Evolutionary conservation across 2,888 invertebrate species (phyloP).

Genomic region (Zygogramma bicolorata): DNA sequence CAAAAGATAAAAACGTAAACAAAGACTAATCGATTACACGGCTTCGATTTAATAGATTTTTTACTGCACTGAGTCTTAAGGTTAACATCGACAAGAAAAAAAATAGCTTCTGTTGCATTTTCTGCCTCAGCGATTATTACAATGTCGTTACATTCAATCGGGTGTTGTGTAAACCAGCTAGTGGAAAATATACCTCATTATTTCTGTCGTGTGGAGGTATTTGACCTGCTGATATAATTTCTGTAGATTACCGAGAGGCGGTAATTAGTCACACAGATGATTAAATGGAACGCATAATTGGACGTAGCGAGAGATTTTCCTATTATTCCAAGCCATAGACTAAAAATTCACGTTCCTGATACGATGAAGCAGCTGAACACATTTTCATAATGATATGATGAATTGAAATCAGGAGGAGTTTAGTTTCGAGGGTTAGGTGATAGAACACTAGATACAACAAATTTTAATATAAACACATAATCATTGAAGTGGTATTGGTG

Average conservation of each 20-base stretch:
- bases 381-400: neutral
- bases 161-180: neutral
- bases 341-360: neutral
- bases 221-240: slow-evolving; percentile 7
- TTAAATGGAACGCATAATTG: neutral
- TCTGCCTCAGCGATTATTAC: neutral
- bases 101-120: neutral
- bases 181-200: neutral
- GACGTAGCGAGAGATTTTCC: neutral
- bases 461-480: no score
- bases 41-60: neutral
- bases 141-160: neutral
- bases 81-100: neutral
- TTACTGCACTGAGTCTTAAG: neutral
- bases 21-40: neutral
- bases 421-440: no score
- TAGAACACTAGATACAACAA: no score
- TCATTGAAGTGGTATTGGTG: no score
- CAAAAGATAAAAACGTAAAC: neutral
- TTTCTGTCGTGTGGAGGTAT: slow-evolving; percentile 7
- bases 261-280: slow-evolving; percentile 5
- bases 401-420: no score
- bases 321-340: neutral
- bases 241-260: neutral
- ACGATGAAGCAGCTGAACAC: neutral